Evolutionary conservation across 2,797 vertebrate genomes (phyloP).

Genomic region (Ispidina picta): DNA sequence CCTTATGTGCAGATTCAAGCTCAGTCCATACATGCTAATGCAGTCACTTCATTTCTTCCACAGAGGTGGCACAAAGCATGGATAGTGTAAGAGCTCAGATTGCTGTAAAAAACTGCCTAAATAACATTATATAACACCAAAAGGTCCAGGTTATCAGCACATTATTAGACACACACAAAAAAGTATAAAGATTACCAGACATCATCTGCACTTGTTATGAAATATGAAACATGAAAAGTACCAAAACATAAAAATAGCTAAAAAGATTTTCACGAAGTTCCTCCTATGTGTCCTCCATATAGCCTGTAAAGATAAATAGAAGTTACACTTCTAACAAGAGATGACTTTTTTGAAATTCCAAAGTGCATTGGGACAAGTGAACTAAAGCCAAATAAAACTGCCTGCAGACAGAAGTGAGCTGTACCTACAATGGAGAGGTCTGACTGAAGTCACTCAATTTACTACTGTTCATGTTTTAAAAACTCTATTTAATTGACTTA

Average conservation of each 20-base stretch:
- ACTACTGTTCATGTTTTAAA: not conserved
- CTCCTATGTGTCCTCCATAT: not conserved
- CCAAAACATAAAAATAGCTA: not conserved
- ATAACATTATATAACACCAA: not conserved
- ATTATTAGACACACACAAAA: not conserved
- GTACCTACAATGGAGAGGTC: constrained; percentile 4
- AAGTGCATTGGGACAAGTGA: not conserved
- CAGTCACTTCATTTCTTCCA: not conserved
- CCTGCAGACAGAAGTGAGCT: not conserved
- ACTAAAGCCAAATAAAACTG: not conserved
- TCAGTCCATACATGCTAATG: not conserved
- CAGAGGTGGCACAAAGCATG: not conserved
- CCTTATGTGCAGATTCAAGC: not conserved
- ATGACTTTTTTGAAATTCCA: not conserved
- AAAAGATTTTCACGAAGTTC: not conserved
- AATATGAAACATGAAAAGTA: not conserved
- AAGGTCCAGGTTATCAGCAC: not conserved
- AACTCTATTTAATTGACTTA: not conserved
- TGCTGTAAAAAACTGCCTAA: not conserved
- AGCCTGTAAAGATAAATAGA: constrained; percentile 43
- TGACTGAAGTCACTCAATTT: constrained; percentile 41
- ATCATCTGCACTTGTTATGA: not conserved
- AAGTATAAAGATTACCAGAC: not conserved
- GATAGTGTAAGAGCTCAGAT: not conserved
- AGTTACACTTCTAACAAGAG: not conserved